A percentile compares a stretch with the other conserved stretches of the same genome.
Evolutionary conservation across 2,888 invertebrate genomes (phyloP).

Genomic region (Caradrina kadenii): DNA sequence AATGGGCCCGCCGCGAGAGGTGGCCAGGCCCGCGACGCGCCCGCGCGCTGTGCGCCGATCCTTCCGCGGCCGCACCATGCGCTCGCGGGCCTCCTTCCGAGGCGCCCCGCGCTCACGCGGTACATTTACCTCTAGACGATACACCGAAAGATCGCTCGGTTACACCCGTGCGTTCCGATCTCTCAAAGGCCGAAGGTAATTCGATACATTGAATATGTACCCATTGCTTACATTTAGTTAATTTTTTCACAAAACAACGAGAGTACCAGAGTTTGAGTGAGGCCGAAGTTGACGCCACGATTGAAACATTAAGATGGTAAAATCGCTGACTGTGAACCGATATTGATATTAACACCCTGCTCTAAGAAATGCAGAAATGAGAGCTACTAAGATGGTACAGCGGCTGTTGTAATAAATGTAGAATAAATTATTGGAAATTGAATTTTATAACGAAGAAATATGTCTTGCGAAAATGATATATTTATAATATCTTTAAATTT

Average conservation of each 20-base stretch:
- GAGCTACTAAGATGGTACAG: slow-evolving; percentile 32
- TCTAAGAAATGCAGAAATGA: slow-evolving; percentile 44
- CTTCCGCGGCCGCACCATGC: slow-evolving; percentile 88
- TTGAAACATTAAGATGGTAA: slow-evolving; percentile 42
- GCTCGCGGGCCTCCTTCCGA: slow-evolving; percentile 89
- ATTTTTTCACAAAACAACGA: slow-evolving; percentile 54
- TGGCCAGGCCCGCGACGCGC: slow-evolving; percentile 81
- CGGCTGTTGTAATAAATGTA: slow-evolving; percentile 44
- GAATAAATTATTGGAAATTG: slow-evolving; percentile 34
- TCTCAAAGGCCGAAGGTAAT: slow-evolving; percentile 89
- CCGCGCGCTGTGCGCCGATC: slow-evolving; percentile 90
- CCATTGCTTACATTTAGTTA: slow-evolving; percentile 71
- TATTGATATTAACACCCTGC: slow-evolving; percentile 38
- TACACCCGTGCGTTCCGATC: slow-evolving; percentile 86
- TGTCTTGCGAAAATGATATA: slow-evolving; percentile 25
- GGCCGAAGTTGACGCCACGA: slow-evolving; percentile 35
- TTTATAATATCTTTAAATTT: slow-evolving; percentile 9
- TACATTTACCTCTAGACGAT: slow-evolving; percentile 82
- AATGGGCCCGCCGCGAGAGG: slow-evolving; percentile 88
- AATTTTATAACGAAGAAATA: slow-evolving; percentile 24
- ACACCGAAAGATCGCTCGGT: slow-evolving; percentile 82
- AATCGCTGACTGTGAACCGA: slow-evolving; percentile 33
- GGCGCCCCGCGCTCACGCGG: slow-evolving; percentile 90
- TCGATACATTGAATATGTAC: slow-evolving; percentile 72
- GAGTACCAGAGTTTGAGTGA: slow-evolving; percentile 47